These are phyloP conservation scores for Lathamus discolor DNA, from an alignment of 2,113 vertebrate species.

Conservation along the genomic window DNA sequence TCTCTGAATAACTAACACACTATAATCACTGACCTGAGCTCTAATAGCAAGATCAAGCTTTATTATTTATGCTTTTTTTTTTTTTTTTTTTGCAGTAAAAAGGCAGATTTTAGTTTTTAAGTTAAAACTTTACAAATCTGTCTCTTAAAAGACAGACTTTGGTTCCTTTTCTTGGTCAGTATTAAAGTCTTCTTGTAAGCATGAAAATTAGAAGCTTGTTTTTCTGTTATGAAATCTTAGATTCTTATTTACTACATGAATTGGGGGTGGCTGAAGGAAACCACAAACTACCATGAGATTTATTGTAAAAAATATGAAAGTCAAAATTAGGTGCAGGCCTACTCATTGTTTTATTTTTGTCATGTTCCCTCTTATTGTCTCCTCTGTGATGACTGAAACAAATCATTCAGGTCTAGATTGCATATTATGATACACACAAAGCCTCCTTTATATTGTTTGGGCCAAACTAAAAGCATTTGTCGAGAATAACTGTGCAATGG, in stretches of 20 bases:
- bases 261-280: not conserved
- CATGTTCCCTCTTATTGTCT: not conserved
- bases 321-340: not conserved
- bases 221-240: not conserved
- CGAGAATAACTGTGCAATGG: not conserved
- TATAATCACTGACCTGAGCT: not conserved
- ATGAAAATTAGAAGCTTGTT: not conserved
- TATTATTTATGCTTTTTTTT: not conserved
- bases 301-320: not conserved
- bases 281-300: not conserved
- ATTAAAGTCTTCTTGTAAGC: not conserved
- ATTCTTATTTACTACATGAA: not conserved
- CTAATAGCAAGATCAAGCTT: not conserved
- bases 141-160: not conserved
- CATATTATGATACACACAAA: not conserved
- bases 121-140: not conserved
- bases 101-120: not conserved
- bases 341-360: not conserved
- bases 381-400: not conserved
- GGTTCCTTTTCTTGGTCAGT: not conserved
- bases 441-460: not conserved
- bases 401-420: not conserved
- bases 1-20: fast-evolving
- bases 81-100: not conserved
- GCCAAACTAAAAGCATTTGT: not conserved